These are phyloP conservation scores for Anthoptus insignis DNA, from an alignment of 2,888 invertebrate species.

Conservation along the genomic window DNA sequence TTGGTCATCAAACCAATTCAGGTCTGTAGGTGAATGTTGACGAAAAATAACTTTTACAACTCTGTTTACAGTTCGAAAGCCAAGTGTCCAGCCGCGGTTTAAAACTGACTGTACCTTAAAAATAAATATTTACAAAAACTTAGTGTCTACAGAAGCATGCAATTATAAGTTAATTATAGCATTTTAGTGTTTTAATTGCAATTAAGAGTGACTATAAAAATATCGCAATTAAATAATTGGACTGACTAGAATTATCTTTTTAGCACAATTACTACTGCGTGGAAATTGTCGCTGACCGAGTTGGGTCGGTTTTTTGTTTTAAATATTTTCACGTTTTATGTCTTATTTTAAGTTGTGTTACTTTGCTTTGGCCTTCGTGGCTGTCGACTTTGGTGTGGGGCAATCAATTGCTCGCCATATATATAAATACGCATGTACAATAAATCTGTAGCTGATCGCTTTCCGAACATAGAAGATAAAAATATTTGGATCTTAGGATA, in stretches of 20 bases:
- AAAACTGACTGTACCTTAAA: neutral
- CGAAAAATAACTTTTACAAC: no score
- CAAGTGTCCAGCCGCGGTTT: no score
- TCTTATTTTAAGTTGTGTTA: slow-evolving; percentile 14
- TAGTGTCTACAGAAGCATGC: slow-evolving; percentile 47
- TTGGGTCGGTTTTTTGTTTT: slow-evolving; percentile 16
- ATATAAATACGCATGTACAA: no score
- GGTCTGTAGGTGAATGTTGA: no score
- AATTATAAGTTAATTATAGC: slow-evolving; percentile 38
- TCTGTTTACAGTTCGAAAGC: no score
- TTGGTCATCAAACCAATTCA: no score
- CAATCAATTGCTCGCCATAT: neutral
- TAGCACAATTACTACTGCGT: slow-evolving; percentile 27
- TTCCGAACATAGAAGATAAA: no score
- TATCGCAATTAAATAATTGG: slow-evolving; percentile 37
- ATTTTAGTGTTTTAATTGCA: slow-evolving; percentile 23
- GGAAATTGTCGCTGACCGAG: slow-evolving; percentile 9
- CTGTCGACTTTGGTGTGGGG: neutral
- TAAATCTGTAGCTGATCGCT: no score
- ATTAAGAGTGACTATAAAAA: slow-evolving; percentile 35
- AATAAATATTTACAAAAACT: slow-evolving; percentile 30
- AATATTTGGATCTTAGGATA: no score
- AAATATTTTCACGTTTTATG: slow-evolving; percentile 35
- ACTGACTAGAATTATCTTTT: slow-evolving; percentile 34
- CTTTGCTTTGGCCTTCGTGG: no score